Conservation (phyloP, 2,888 invertebrate species). For the Orthosia cruda region DNA sequence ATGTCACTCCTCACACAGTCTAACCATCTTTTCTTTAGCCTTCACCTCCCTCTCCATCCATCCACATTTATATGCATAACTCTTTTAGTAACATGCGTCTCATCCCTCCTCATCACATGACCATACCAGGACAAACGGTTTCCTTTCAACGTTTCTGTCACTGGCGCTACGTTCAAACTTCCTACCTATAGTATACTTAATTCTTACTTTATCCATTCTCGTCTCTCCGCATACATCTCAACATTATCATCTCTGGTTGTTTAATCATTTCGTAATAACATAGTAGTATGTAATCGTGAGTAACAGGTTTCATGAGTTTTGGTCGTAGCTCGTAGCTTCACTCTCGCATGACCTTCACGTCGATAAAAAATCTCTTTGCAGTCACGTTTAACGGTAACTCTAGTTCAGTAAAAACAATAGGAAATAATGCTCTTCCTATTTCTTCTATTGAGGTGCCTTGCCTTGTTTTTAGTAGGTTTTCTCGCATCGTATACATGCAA, state of each 20-base stretch:
- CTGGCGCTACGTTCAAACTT: no score
- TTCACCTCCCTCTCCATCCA: no score
- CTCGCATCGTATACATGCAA: conserved; percentile 2
- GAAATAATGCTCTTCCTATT: conserved; percentile 17
- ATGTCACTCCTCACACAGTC: no score
- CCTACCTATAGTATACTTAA: no score
- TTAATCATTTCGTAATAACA: conserved; percentile 16
- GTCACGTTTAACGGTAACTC: conserved; percentile 16
- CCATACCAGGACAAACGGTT: no score
- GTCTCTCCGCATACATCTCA: no score
- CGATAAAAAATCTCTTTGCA: conserved; percentile 24
- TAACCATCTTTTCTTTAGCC: no score
- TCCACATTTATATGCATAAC: no score
- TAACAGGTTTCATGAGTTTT: conserved; percentile 51
- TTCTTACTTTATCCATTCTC: no score
- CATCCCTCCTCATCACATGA: no score
- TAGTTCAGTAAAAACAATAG: conserved; percentile 10
- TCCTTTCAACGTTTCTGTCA: no score
- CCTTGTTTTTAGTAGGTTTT: not conserved
- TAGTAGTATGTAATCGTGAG: conserved; percentile 16
- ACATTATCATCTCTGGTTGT: not conserved
- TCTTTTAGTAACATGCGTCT: no score
- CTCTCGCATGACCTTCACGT: conserved; percentile 43
- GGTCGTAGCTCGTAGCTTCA: conserved; percentile 19
- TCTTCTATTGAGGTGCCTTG: not conserved